Conservation (phyloP, 1,140 invertebrate genomes). For the Leptopilina boulardi region DNA sequence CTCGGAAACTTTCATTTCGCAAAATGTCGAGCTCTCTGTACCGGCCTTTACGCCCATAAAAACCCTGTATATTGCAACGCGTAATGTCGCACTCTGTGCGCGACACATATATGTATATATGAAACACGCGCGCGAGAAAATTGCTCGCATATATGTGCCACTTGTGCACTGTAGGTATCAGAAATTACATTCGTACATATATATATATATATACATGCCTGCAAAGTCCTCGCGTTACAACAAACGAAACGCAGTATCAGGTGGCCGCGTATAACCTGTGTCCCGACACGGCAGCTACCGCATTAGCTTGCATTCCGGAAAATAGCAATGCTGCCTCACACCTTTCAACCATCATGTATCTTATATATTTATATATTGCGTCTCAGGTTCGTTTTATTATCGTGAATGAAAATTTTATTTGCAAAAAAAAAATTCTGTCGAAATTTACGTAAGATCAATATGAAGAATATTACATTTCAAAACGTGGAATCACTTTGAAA, state of each 20-base stretch:
- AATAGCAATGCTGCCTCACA: slow-evolving; percentile 48
- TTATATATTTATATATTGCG: neutral
- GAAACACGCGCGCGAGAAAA: slow-evolving; percentile 9
- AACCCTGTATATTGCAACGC: slow-evolving; percentile 35
- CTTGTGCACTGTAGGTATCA: slow-evolving; percentile 33
- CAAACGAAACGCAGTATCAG: slow-evolving; percentile 52
- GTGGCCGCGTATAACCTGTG: slow-evolving; percentile 50
- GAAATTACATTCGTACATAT: neutral
- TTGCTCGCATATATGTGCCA: slow-evolving; percentile 11
- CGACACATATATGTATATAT: no score
- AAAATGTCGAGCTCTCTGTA: slow-evolving; percentile 39
- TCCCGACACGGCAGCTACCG: slow-evolving; percentile 45
- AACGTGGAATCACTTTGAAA: no score
- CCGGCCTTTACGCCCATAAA: slow-evolving; percentile 35
- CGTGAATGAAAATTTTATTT: neutral
- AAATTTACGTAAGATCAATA: no score
- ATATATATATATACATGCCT: slow-evolving; percentile 37
- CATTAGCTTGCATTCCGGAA: slow-evolving; percentile 60
- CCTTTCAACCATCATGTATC: slow-evolving; percentile 14
- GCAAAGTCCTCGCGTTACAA: slow-evolving; percentile 55
- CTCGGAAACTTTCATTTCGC: slow-evolving; percentile 44
- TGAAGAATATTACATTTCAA: no score
- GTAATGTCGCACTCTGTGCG: slow-evolving; percentile 36
- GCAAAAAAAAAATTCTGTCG: no score
- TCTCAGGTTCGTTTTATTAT: neutral